A percentile compares a stretch with the other conserved stretches of the same genome.
phyloP scores from a whole-genome alignment of 2,888 invertebrate species.

The Aspidapion aeneum region DNA sequence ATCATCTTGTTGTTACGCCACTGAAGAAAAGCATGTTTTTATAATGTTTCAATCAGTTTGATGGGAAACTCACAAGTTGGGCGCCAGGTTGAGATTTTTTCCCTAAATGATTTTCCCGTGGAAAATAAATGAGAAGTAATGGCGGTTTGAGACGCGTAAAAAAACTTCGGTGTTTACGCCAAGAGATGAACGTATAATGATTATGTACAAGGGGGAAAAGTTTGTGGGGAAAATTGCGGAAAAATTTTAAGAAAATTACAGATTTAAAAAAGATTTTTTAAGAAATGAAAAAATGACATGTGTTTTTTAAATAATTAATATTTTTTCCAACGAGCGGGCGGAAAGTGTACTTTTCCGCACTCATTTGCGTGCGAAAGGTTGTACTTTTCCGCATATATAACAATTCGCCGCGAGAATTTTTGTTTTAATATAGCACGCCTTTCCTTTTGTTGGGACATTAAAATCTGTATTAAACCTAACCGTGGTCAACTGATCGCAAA shows the following conservation, averaged over 20 bases:
- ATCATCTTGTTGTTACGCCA: too few relatives aligned
- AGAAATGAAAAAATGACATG: too few relatives aligned
- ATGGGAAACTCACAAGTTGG: slow-evolving; percentile 31
- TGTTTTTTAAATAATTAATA: too few relatives aligned
- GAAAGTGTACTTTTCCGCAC: too few relatives aligned
- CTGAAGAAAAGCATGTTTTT: slow-evolving; percentile 27
- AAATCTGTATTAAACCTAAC: too few relatives aligned
- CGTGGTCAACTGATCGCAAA: too few relatives aligned
- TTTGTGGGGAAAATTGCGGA: neutral
- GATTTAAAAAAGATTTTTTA: neutral
- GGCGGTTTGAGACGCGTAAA: neutral
- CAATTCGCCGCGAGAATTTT: too few relatives aligned
- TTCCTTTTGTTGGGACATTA: too few relatives aligned
- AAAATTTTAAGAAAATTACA: neutral
- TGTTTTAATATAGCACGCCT: too few relatives aligned
- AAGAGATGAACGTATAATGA: neutral
- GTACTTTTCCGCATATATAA: too few relatives aligned
- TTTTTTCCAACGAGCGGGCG: too few relatives aligned
- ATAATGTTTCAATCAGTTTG: slow-evolving; percentile 36
- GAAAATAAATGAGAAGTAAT: slow-evolving; percentile 28
- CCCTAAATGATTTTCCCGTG: slow-evolving; percentile 27
- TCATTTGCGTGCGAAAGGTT: too few relatives aligned
- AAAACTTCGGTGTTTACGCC: neutral
- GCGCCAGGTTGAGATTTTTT: slow-evolving; percentile 31
- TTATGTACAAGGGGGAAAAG: neutral